phyloP scores from a whole-genome alignment of 2,888 invertebrate species.

The Amphipoea oculea region DNA sequence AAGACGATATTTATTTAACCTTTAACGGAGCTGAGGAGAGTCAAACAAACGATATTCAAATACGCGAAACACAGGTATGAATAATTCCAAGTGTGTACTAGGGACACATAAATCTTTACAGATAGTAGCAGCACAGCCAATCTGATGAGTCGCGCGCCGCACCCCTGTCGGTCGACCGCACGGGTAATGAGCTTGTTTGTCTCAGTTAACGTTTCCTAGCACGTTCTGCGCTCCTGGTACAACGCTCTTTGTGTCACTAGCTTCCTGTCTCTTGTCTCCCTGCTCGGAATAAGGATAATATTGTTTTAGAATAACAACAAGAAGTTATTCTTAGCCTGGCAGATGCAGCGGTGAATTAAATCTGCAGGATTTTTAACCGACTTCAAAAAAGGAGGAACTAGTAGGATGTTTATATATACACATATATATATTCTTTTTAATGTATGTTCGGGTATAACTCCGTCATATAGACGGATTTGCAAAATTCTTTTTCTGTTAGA shows the following conservation, averaged over 20 bases:
- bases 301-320: slow-evolving; percentile 60
- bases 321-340: slow-evolving; percentile 36
- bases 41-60: slow-evolving; percentile 54
- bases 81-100: slow-evolving; percentile 62
- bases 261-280: slow-evolving; percentile 60
- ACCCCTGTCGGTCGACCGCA: slow-evolving; percentile 73
- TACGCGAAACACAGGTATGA: slow-evolving; percentile 57
- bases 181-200: slow-evolving; percentile 81
- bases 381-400: no score
- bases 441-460: no score
- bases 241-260: slow-evolving; percentile 68
- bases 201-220: slow-evolving; percentile 78
- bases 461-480: no score
- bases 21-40: slow-evolving; percentile 38
- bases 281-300: slow-evolving; percentile 63
- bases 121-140: slow-evolving; percentile 65
- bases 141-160: slow-evolving; percentile 69
- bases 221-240: slow-evolving; percentile 74
- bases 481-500: no score
- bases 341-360: slow-evolving; percentile 36
- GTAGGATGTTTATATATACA: no score
- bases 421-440: no score
- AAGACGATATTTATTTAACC: slow-evolving; percentile 51
- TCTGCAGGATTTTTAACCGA: slow-evolving; percentile 22
- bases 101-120: slow-evolving; percentile 66